A percentile compares a stretch with the other conserved stretches of the same genome.
These are phyloP conservation scores for Phataginus tricuspis DNA, from an alignment of 2,797 vertebrate species.

Conservation along the genomic window DNA sequence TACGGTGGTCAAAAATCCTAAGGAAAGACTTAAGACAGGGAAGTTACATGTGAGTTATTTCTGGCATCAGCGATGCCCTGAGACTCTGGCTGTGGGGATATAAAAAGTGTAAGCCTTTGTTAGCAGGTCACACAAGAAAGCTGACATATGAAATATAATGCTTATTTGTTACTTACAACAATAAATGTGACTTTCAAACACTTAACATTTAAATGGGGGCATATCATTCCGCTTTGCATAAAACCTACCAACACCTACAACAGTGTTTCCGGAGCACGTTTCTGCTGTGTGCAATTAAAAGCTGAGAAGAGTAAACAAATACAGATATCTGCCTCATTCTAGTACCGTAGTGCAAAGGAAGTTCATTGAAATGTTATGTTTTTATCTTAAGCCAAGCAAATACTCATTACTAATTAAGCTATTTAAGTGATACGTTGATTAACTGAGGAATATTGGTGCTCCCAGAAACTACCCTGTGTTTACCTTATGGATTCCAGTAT, in stretches of 20 bases:
- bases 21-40: background rate
- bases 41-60: background rate
- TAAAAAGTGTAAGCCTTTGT: background rate
- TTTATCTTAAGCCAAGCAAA: background rate
- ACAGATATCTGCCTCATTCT: background rate
- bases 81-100: background rate
- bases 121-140: background rate
- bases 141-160: background rate
- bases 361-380: background rate
- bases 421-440: background rate
- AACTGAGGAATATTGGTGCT: background rate
- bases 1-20: background rate
- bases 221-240: background rate
- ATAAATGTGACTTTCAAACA: background rate
- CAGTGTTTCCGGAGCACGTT: background rate
- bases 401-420: slow-evolving; percentile 18
- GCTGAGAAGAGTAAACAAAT: background rate
- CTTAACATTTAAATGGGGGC: background rate
- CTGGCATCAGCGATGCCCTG: background rate
- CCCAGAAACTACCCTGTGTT: background rate
- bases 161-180: background rate
- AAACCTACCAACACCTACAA: background rate
- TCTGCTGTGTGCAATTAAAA: background rate
- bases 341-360: background rate
- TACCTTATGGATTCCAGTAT: background rate